Percentiles rank a stretch among this genome's conserved stretches.
Evolutionary conservation across 2,888 invertebrate genomes (phyloP).

Genomic region (Metalampra italica): DNA sequence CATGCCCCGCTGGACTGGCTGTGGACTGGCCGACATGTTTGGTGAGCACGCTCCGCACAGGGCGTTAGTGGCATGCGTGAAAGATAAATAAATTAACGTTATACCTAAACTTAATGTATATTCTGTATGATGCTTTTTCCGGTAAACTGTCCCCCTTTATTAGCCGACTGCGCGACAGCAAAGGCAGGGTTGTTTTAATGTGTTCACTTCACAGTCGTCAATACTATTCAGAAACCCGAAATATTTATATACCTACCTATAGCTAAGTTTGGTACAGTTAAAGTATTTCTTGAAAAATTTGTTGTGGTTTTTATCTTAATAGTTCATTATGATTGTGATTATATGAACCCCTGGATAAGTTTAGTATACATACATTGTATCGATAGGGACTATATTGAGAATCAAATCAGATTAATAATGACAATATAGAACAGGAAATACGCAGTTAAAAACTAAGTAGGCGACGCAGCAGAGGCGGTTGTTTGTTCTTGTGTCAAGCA

Average conservation of each 20-base stretch:
- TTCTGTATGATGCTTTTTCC: no score
- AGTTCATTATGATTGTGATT: no score
- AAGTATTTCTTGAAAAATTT: no score
- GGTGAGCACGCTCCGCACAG: conserved; percentile 37
- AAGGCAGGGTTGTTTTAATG: no score
- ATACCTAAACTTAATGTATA: neutral
- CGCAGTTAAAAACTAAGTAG: neutral
- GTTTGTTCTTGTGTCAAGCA: conserved; percentile 26
- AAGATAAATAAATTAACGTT: conserved; percentile 20
- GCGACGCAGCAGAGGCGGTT: conserved; percentile 12
- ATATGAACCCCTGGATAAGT: no score
- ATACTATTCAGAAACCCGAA: no score
- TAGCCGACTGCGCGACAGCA: no score
- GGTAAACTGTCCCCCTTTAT: no score
- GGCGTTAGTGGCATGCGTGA: conserved; percentile 33
- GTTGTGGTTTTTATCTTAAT: no score
- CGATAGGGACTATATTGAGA: neutral
- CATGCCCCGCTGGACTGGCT: conserved; percentile 48
- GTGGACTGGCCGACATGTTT: conserved; percentile 40
- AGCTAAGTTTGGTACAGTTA: no score
- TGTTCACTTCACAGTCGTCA: no score
- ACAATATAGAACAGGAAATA: neutral
- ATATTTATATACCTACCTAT: no score
- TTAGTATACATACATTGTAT: neutral
- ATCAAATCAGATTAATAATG: neutral